Evolutionary conservation across 2,797 vertebrate species (phyloP), one percentile per base, ranked within the genome.

Genomic region (Arnoldichthys spilopterus): DNA sequence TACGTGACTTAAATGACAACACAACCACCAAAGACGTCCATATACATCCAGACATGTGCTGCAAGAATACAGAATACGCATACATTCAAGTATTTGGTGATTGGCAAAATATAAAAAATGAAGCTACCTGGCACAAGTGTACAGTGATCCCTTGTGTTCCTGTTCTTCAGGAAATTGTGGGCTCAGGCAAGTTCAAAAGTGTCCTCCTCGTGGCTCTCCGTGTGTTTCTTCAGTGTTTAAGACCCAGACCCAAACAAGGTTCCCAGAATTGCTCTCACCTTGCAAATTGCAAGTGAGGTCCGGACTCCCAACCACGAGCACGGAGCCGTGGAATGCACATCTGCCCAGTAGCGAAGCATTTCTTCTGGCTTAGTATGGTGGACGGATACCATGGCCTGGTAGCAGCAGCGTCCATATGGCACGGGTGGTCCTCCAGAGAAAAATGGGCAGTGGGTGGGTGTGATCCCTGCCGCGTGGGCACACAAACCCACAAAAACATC

Each of bases 401-500:
- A 96, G 86, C 96, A 98, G 90, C 96, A 98, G 45, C 91, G 90
- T 1, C 90, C 89, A 1, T 92, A 92, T 0, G 96, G 94, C 63
- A 94, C 86, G 0, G 71, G 76, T 0, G 93, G 94, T 3, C 95
- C 93, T 0, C 96, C 96, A 0, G 95, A 94, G 82, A 98, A 92
- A 30, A 90, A 92, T 0, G 94, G 87, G 51, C 91, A 91, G 72
- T 97, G 96, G 0, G 89, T 92, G 3, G 96, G 96, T n/a, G 87
- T 20, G 18, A 98, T 86, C 4, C 96, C 95, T 0, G 93, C 94
- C 0, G 83, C 49, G 2, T 86, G 89, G 1, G 96, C 95, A 5
- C 94, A 95, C 22, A 95, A 79, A 0, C 96, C 96, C 1, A 97
- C 89, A 76, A 96, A 97, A 26, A 93, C 94, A 4, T 98, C 96